These are phyloP conservation scores for Lacanobia oleracea DNA, from an alignment of 2,888 invertebrate species.

Conservation along the genomic window DNA sequence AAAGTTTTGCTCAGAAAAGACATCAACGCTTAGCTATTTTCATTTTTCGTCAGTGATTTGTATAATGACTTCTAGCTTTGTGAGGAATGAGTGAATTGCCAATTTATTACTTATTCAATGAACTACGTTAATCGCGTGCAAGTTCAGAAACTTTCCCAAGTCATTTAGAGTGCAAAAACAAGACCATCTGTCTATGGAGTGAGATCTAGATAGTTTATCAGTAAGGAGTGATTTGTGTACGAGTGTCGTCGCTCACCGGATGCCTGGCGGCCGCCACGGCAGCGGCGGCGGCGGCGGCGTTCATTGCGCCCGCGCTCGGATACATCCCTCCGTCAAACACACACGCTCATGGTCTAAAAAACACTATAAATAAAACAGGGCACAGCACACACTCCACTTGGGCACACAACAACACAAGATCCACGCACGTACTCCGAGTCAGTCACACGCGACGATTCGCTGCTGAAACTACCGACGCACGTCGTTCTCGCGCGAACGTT, in stretches of 20 bases:
- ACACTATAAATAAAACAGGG: slow-evolving; percentile 79
- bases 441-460: slow-evolving; percentile 83
- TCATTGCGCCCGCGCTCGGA: slow-evolving; percentile 95
- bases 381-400: slow-evolving; percentile 87
- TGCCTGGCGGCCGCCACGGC: slow-evolving; percentile 96
- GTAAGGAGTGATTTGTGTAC: slow-evolving; percentile 41
- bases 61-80: not conserved
- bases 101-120: not conserved
- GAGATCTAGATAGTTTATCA: slow-evolving; percentile 32
- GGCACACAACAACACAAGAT: slow-evolving; percentile 81
- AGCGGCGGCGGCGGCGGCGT: slow-evolving; percentile 96
- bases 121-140: not conserved
- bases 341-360: slow-evolving; percentile 83
- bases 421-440: slow-evolving; percentile 78
- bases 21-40: slow-evolving; percentile 52
- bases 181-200: slow-evolving; percentile 15
- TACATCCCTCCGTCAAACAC: slow-evolving; percentile 93
- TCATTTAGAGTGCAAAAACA: slow-evolving; percentile 11
- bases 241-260: slow-evolving; percentile 92
- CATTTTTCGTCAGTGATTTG: not conserved
- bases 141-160: slow-evolving; percentile 25
- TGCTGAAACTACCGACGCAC: slow-evolving; percentile 70
- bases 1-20: slow-evolving; percentile 59
- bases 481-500: slow-evolving; percentile 74
- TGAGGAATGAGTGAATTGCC: not conserved